phyloP scores from a whole-genome alignment of 1,140 invertebrate species.

The Drosophila pandora region DNA sequence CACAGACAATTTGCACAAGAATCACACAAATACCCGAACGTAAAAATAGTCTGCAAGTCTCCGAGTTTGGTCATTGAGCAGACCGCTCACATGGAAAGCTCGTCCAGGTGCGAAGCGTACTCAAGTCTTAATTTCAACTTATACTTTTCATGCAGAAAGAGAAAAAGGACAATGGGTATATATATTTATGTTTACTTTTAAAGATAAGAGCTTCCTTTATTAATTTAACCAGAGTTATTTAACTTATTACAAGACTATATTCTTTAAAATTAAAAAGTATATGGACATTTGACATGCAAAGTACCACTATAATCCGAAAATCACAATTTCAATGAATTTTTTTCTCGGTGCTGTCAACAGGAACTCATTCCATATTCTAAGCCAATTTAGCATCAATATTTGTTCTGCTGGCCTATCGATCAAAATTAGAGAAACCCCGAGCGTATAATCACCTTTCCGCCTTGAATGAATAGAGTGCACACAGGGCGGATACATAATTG shows the following conservation, averaged over 20 bases:
- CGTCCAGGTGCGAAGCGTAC: constrained; percentile 47
- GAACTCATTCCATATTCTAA: constrained; percentile 41
- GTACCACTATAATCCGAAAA: neutral
- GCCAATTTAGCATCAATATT: constrained; percentile 56
- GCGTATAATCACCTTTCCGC: constrained; percentile 79
- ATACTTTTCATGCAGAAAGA: constrained; percentile 18
- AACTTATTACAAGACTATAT: too few species aligned
- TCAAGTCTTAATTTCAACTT: constrained; percentile 10
- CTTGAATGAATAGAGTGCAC: constrained; percentile 56
- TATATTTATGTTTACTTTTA: too few species aligned
- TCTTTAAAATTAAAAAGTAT: too few species aligned
- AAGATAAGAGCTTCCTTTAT: too few species aligned
- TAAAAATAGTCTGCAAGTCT: constrained; percentile 22
- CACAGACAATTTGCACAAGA: constrained; percentile 74
- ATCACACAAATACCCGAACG: constrained; percentile 57
- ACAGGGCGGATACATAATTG: constrained; percentile 47
- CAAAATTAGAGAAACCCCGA: constrained; percentile 47
- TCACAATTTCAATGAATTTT: neutral
- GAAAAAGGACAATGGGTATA: neutral
- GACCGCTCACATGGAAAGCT: constrained; percentile 63
- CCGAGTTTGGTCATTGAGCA: constrained; percentile 57
- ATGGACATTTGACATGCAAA: too few species aligned
- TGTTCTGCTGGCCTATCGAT: constrained; percentile 54
- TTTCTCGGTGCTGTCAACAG: constrained; percentile 30
- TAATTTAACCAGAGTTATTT: too few species aligned